A percentile compares a stretch with the other conserved stretches of the same genome.
phyloP scores from a whole-genome alignment of 2,113 vertebrate genomes.

The Cyanocitta stelleri region DNA sequence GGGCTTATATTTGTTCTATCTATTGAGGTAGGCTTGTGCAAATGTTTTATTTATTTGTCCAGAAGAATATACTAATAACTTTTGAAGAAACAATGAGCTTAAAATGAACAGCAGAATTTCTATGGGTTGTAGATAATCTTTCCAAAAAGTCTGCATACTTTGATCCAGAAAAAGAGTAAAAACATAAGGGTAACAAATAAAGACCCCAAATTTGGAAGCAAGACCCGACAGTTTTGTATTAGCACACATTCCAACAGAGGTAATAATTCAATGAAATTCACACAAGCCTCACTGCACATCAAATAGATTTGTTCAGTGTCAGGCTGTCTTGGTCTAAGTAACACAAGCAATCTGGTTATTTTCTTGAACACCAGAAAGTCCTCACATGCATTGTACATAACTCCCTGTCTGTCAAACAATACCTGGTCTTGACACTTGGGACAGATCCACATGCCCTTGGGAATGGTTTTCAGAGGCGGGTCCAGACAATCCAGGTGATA shows the following conservation, averaged over 20 bases:
- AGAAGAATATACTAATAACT: not conserved
- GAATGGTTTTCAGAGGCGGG: slow-evolving; percentile 98
- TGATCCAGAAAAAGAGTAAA: not conserved
- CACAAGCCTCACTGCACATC: not conserved
- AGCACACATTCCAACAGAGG: not conserved
- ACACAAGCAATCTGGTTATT: not conserved
- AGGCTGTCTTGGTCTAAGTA: not conserved
- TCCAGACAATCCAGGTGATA: slow-evolving; percentile 99
- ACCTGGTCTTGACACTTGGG: slow-evolving; percentile 99
- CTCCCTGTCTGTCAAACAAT: slow-evolving; percentile 30
- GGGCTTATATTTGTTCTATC: not conserved
- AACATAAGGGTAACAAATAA: not conserved
- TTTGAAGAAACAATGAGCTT: not conserved
- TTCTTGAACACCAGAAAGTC: not conserved
- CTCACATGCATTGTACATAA: not conserved
- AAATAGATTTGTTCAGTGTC: not conserved
- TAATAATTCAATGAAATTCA: not conserved
- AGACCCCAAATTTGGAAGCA: not conserved
- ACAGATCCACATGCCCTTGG: slow-evolving; percentile 99
- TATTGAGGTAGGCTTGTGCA: not conserved
- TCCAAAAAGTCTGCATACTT: not conserved
- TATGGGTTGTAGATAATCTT: not conserved
- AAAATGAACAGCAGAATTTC: not conserved
- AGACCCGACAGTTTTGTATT: not conserved
- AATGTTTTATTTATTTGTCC: not conserved